These are phyloP conservation scores for Hirtodrosophila cameraria DNA, from an alignment of 2,888 invertebrate genomes.

Conservation along the genomic window DNA sequence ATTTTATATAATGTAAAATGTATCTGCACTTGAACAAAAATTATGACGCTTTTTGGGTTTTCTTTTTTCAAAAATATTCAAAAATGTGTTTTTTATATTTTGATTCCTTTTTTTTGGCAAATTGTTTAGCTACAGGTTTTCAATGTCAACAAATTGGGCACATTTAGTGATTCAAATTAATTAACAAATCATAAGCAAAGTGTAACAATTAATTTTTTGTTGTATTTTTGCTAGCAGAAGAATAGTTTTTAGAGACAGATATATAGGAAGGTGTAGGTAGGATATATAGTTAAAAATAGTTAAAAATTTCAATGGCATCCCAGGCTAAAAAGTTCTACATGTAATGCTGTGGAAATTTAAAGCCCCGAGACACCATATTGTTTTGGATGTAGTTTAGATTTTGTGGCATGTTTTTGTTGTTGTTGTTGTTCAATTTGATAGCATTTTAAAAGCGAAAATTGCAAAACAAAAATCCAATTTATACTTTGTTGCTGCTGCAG, in stretches of 20 bases:
- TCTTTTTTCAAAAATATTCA: slow-evolving; percentile 68
- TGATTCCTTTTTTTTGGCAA: slow-evolving; percentile 54
- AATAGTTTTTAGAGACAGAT: slow-evolving; percentile 26
- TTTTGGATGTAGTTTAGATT: slow-evolving; percentile 10
- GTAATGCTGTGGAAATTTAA: slow-evolving; percentile 22
- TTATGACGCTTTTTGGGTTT: slow-evolving; percentile 27
- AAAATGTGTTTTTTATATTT: slow-evolving; percentile 42
- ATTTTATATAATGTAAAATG: slow-evolving; percentile 6
- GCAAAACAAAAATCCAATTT: slow-evolving; percentile 84
- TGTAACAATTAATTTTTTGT: slow-evolving; percentile 76
- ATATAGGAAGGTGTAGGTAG: slow-evolving; percentile 10
- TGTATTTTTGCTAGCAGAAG: slow-evolving; percentile 70
- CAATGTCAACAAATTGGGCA: slow-evolving; percentile 77
- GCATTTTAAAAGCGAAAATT: slow-evolving; percentile 82
- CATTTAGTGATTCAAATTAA: slow-evolving; percentile 55
- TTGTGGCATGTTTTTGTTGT: slow-evolving; percentile 12
- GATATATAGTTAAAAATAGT: slow-evolving; percentile 6
- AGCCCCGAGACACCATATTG: background rate
- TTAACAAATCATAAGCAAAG: slow-evolving; percentile 36
- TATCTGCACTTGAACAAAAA: slow-evolving; percentile 65
- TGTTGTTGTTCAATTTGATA: slow-evolving; percentile 30
- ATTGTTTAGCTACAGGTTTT: slow-evolving; percentile 84
- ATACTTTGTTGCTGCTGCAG: slow-evolving; percentile 39
- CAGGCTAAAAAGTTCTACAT: slow-evolving; percentile 23
- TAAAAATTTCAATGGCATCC: background rate